These are phyloP conservation scores for Oreocharis arfaki DNA, from an alignment of 2,113 vertebrate genomes.

Conservation along the genomic window DNA sequence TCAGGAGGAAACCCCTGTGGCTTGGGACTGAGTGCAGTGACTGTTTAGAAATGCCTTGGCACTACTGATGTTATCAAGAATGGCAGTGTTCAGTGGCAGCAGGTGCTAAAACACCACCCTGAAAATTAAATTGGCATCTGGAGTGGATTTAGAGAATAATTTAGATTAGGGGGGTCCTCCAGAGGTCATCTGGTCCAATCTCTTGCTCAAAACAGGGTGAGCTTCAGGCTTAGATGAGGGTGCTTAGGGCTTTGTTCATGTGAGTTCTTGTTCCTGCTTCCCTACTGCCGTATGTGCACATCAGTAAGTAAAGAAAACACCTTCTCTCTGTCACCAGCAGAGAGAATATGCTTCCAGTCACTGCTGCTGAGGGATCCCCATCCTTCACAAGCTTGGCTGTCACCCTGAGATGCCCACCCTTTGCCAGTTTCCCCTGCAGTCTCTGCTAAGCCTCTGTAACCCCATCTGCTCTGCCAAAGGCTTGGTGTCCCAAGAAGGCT, in stretches of 20 bases:
- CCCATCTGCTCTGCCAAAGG: neutral
- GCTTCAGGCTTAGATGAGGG: neutral
- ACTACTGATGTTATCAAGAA: neutral
- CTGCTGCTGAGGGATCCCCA: neutral
- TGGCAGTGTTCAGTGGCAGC: neutral
- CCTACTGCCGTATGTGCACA: accelerated
- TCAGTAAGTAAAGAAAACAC: neutral
- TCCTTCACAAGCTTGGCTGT: neutral
- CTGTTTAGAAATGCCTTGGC: neutral
- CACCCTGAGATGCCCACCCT: neutral
- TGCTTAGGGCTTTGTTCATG: neutral
- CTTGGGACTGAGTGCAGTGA: neutral
- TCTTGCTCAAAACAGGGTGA: neutral
- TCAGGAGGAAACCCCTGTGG: neutral
- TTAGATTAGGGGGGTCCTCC: neutral
- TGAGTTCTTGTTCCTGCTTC: neutral
- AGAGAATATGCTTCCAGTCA: accelerated
- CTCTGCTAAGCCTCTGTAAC: neutral
- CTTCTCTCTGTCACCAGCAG: neutral
- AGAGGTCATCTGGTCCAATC: neutral
- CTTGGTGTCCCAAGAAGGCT: neutral
- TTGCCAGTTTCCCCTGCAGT: neutral
- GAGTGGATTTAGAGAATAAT: neutral
- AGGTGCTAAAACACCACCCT: neutral
- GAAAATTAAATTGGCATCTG: neutral